Evolutionary conservation across 2,888 invertebrate species (phyloP).

Genomic region (Spilarctia lutea): DNA sequence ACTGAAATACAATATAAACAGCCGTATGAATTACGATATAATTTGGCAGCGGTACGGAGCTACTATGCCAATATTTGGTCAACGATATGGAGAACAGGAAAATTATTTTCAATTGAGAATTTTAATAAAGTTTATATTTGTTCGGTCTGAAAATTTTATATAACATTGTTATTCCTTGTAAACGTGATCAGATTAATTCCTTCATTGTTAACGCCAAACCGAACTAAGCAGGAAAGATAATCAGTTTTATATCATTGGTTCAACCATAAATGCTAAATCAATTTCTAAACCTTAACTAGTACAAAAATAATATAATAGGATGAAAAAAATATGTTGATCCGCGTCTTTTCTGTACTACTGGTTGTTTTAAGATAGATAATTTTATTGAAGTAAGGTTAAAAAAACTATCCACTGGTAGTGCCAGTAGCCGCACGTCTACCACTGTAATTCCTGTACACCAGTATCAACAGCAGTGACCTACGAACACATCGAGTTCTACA

Average conservation of each 20-base stretch:
- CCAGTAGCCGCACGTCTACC: too few relatives aligned
- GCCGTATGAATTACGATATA: constrained; percentile 9
- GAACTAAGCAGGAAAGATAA: not conserved
- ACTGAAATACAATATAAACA: constrained; percentile 9
- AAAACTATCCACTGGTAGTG: too few relatives aligned
- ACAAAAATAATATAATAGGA: not conserved
- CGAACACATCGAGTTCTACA: too few relatives aligned
- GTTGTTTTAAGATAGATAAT: too few relatives aligned
- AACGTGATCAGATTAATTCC: not conserved
- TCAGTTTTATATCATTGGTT: too few relatives aligned
- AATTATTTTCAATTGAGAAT: constrained; percentile 32
- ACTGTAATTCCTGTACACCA: too few relatives aligned
- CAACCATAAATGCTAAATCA: not conserved
- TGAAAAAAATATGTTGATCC: not conserved
- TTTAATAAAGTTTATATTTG: constrained; percentile 13
- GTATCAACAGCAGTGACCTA: too few relatives aligned
- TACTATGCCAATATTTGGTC: constrained; percentile 43
- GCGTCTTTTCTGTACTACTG: too few relatives aligned
- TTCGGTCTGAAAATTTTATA: not conserved
- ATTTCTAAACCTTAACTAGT: not conserved
- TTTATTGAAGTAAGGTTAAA: too few relatives aligned
- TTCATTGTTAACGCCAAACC: not conserved
- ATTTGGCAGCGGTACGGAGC: constrained; percentile 35
- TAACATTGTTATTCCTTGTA: not conserved
- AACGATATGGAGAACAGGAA: constrained; percentile 19